Evolutionary conservation across 2,888 invertebrate species (phyloP).

Genomic region (Reticulitermes lucifugus): DNA sequence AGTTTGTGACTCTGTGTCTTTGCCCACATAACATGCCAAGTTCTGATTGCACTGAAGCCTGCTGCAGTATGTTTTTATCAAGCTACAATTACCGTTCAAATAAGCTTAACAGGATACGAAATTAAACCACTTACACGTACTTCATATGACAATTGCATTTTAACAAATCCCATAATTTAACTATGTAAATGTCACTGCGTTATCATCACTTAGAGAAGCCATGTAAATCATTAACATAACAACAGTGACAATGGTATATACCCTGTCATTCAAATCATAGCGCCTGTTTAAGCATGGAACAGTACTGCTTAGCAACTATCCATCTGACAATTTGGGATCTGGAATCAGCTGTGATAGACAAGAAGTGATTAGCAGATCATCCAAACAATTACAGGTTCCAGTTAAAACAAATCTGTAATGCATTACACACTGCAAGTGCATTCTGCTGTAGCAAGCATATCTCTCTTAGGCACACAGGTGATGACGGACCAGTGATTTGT

Average conservation of each 20-base stretch:
- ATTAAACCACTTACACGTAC: not conserved
- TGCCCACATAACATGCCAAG: too few species aligned
- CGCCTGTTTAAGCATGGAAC: not conserved
- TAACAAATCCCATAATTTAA: slow-evolving; percentile 18
- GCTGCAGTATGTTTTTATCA: too few species aligned
- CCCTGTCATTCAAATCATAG: not conserved
- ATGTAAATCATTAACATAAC: slow-evolving; percentile 8
- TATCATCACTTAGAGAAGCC: not conserved
- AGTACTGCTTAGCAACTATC: not conserved
- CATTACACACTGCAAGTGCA: not conserved
- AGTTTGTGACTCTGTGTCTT: too few species aligned
- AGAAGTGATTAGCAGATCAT: not conserved
- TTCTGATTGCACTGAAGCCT: too few species aligned
- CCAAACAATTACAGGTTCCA: not conserved
- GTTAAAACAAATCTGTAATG: not conserved
- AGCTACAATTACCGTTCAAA: not conserved
- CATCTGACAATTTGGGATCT: not conserved
- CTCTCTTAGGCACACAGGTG: not conserved
- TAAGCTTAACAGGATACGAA: not conserved
- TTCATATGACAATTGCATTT: not conserved
- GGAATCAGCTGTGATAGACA: not conserved
- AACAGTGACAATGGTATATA: not conserved
- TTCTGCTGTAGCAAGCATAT: not conserved
- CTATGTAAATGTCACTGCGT: not conserved
- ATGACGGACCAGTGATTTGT: too few species aligned